Percentiles rank a stretch among this genome's conserved stretches.
These are phyloP conservation scores for Myiothlypis chrysogaster DNA, from an alignment of 2,797 vertebrate genomes.

Conservation along the genomic window DNA sequence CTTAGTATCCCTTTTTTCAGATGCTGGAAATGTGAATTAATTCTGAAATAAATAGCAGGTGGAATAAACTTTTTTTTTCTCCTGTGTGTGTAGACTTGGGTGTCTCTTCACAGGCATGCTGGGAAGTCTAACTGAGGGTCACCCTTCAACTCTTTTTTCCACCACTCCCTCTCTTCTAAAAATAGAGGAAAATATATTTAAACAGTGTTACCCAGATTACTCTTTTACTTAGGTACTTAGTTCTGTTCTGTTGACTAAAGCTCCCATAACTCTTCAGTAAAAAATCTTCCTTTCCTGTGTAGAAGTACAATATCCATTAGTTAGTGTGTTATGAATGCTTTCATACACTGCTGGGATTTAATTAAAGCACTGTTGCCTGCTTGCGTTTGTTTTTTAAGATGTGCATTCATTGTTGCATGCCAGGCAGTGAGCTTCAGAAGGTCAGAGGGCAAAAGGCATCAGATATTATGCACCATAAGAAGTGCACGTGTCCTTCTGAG, in stretches of 20 bases:
- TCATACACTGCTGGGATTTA: not conserved
- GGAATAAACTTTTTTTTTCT: not conserved
- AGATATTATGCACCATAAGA: accelerated
- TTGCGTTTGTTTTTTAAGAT: not conserved
- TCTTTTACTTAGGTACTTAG: not conserved
- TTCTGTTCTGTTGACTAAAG: not conserved
- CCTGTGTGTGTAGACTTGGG: not conserved
- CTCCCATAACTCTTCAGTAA: not conserved
- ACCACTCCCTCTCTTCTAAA: not conserved
- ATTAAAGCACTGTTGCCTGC: not conserved
- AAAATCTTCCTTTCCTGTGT: not conserved
- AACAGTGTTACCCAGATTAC: not conserved
- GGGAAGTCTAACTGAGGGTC: not conserved
- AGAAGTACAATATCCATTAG: not conserved
- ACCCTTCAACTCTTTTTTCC: not conserved
- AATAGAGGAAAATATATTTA: not conserved
- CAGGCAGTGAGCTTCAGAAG: not conserved
- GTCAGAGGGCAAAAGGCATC: not conserved
- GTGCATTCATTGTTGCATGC: not conserved
- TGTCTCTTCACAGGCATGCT: not conserved
- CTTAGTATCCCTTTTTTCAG: not conserved
- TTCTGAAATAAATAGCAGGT: not conserved
- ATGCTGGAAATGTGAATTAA: not conserved
- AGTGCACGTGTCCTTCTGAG: not conserved
- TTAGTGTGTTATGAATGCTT: not conserved